Base-by-base conservation (phyloP, 1,140 invertebrate species). In the Pinna nobilis region DNA sequence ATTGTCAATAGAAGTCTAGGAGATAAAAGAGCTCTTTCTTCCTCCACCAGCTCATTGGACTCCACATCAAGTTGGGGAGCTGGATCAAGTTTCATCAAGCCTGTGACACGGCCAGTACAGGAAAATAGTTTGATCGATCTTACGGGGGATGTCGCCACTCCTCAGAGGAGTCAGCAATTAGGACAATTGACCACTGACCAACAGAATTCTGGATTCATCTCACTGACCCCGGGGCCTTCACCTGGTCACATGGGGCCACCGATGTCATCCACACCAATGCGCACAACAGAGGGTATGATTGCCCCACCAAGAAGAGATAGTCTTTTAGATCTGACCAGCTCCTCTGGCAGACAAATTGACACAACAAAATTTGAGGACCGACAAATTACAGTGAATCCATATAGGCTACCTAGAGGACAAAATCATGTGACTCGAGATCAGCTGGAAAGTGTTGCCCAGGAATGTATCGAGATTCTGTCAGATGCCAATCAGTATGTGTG, bases 391-490 rank as follows among this genome's bases (percentile, higher is more conserved):
- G n/a, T n/a, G n/a, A n/a, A 60, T 37, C 57, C 35, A 4, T 20
- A 33, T 18, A 18, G 33, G 7, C 39, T 68, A 9, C 25, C 35
- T 25, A 30, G 7, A 18, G 23, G 33, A 2, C 51, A 20, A n/a
- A 33, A 50, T n/a, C 20, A 20, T 5, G 44, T 35, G 18, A 28
- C 11, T 33, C 20, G 35, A 15, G 6, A 35, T 35, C 76, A 82
- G 20, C 44, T 87, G 7, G 71, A 83, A 30, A 70, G 57, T 32
- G 50, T 78, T 23, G 79, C 82, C 1, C 64, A 80, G 55, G 82
- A 83, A 35, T 87, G 85, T 59, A 82, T 85, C 50, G 84, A 85
- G 33, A 64, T 78, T 28, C 51, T 87, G 37, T 72, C 80, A 35
- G 83, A 83, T 15, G 80, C 81, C 3, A 74, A 82, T 20, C 76